Evolutionary conservation across 1,140 invertebrate genomes (phyloP).

Genomic region (Papilio helenus): DNA sequence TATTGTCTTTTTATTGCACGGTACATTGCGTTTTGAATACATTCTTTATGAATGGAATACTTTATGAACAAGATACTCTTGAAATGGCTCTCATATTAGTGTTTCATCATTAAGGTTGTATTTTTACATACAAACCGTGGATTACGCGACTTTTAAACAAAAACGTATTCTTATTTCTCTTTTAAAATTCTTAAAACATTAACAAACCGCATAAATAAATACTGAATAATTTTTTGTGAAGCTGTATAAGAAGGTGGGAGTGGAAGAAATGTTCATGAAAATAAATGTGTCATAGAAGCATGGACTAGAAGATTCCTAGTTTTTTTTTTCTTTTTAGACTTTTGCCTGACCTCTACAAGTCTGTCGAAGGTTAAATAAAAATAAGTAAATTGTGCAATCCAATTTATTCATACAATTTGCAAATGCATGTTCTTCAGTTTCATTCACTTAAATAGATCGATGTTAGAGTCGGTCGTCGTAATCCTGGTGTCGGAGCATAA

Average conservation of each 20-base stretch:
- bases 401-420: slow-evolving; percentile 19
- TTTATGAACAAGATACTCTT: background rate
- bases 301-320: too few relatives aligned
- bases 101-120: background rate
- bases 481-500: slow-evolving; percentile 24
- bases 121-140: background rate
- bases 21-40: slow-evolving; percentile 5
- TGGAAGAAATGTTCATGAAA: too few relatives aligned
- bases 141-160: too few relatives aligned
- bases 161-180: too few relatives aligned
- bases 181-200: too few relatives aligned
- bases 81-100: background rate
- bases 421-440: slow-evolving; percentile 2
- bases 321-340: background rate
- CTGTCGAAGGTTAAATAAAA: background rate
- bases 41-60: background rate
- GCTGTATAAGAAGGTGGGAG: too few relatives aligned
- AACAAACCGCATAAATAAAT: too few relatives aligned
- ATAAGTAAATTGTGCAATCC: background rate
- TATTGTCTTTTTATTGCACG: slow-evolving; percentile 8
- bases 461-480: background rate
- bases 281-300: too few relatives aligned
- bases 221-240: too few relatives aligned
- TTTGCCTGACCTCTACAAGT: background rate
- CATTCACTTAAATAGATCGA: slow-evolving; percentile 15